These are phyloP conservation scores for Pterostichus madidus DNA, from an alignment of 2,888 invertebrate genomes.

Conservation along the genomic window DNA sequence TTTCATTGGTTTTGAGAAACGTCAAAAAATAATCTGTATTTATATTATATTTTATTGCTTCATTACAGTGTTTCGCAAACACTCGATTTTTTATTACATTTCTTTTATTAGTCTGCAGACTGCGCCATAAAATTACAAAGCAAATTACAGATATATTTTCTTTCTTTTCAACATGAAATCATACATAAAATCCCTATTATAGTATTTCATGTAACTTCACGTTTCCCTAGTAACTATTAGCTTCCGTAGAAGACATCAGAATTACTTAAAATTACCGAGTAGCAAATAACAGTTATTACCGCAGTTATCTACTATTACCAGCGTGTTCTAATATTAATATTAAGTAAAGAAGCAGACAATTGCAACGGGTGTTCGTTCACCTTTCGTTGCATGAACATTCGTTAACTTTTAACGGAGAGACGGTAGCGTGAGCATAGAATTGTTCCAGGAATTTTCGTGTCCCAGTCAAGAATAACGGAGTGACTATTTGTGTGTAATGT, in stretches of 20 bases:
- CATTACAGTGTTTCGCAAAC: background rate
- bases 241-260: conserved; percentile 36
- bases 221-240: conserved; percentile 15
- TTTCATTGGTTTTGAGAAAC: too few relatives aligned
- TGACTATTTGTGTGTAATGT: conserved; percentile 45
- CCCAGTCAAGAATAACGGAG: conserved; percentile 36
- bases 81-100: background rate
- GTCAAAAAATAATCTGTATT: too few relatives aligned
- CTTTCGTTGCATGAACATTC: conserved; percentile 1
- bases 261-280: conserved; percentile 43
- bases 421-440: conserved; percentile 23
- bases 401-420: background rate
- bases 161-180: conserved; percentile 25
- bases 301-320: conserved; percentile 42
- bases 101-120: background rate
- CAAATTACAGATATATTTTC: conserved; percentile 31
- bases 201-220: conserved; percentile 7
- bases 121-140: conserved; percentile 20
- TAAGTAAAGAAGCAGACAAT: conserved; percentile 42
- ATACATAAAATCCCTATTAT: conserved; percentile 1
- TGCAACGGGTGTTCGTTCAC: conserved; percentile 44
- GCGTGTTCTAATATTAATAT: conserved; percentile 32
- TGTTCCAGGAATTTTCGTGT: conserved; percentile 36
- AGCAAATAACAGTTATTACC: conserved; percentile 52
- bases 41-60: too few relatives aligned